These are phyloP conservation scores for Orthosia incerta DNA, from an alignment of 2,888 invertebrate species.

Conservation along the genomic window DNA sequence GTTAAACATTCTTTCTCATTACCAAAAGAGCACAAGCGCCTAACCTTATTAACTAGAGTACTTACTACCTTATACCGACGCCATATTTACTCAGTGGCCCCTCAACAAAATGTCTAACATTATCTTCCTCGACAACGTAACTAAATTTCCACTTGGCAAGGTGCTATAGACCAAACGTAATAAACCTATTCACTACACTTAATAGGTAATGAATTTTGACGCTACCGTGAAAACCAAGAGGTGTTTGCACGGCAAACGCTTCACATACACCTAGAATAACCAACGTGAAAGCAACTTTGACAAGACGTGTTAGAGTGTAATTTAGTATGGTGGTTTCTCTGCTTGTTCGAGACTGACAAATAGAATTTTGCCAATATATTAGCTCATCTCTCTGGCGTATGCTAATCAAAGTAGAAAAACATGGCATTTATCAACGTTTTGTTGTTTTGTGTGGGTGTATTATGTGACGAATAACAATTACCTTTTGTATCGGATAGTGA, in stretches of 20 bases:
- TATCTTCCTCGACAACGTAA: slow-evolving; percentile 52
- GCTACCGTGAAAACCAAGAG: slow-evolving; percentile 60
- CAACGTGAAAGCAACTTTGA: slow-evolving; percentile 36
- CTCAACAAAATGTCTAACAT: slow-evolving; percentile 55
- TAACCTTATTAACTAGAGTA: slow-evolving; percentile 10
- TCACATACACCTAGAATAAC: slow-evolving; percentile 19
- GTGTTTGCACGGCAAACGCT: slow-evolving; percentile 58
- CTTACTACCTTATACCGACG: slow-evolving; percentile 3
- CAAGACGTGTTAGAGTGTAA: slow-evolving; percentile 9
- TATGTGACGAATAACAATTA: slow-evolving; percentile 8
- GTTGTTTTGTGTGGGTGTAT: slow-evolving; percentile 7
- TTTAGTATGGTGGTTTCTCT: slow-evolving; percentile 3
- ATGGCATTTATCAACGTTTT: slow-evolving; percentile 15
- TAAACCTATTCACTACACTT: slow-evolving; percentile 66
- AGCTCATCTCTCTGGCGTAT: slow-evolving; percentile 40
- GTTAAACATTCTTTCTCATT: slow-evolving; percentile 8
- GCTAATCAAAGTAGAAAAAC: slow-evolving; percentile 46
- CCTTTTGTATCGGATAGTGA: background rate
- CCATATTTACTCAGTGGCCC: slow-evolving; percentile 33
- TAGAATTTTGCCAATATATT: slow-evolving; percentile 59
- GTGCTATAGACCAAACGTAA: slow-evolving; percentile 56
- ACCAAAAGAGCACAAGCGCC: slow-evolving; percentile 22
- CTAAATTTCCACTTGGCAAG: slow-evolving; percentile 56
- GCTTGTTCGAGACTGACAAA: slow-evolving; percentile 47
- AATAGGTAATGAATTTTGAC: slow-evolving; percentile 69